Base-by-base conservation (phyloP, 2,113 vertebrate species). In the Indri indri region DNA sequence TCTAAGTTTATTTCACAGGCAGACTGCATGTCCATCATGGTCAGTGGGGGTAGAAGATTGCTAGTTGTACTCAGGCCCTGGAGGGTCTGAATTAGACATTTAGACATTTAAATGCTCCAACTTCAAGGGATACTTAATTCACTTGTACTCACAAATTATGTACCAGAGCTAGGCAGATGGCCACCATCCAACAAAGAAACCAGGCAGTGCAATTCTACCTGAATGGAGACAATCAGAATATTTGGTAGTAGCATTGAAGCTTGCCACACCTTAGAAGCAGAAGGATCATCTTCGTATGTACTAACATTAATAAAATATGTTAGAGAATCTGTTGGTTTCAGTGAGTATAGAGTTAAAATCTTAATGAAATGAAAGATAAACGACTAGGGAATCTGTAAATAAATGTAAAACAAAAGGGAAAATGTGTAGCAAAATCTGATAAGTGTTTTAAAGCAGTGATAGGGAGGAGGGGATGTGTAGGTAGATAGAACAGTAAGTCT, bases 241-340 rank as follows among this genome's bases (percentile, higher is more conserved):
- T 45, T 52, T 61, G 23, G 4, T 17, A 37, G 16, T 18, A n/a
- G 5, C 3, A 68, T 2, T 2, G 16, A 37, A 27, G 1, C 1
- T 88, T 57, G 11, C 7, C 5, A 20, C 3, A 18, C 1, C 2
- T 54, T 63, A n/a, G 7, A 86, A 30, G 1, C 16, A 10, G 11
- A 81, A 45, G 4, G 11, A 88, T 63, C 17, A 70, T 65, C 18
- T 42, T 12, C 65, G 25, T 37, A 52, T 32, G 2, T 32, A 45
- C 14, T 37, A 66, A 14, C 4, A 42, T n/a, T 16, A 50, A 52
- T 30, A 61, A n/a, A 40, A 73, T 10, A 2, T 80, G 23, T 17
- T 3, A 82, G 37, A 71, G 4, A 6, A 71, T 37, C 6, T 42
- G 23, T 22, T 63, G 2, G 20, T 37, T 94, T 84, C 17, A 52